A percentile compares a stretch with the other conserved stretches of the same genome.
Evolutionary conservation across 2,797 vertebrate species (phyloP).

Genomic region (Podargus strigoides): DNA sequence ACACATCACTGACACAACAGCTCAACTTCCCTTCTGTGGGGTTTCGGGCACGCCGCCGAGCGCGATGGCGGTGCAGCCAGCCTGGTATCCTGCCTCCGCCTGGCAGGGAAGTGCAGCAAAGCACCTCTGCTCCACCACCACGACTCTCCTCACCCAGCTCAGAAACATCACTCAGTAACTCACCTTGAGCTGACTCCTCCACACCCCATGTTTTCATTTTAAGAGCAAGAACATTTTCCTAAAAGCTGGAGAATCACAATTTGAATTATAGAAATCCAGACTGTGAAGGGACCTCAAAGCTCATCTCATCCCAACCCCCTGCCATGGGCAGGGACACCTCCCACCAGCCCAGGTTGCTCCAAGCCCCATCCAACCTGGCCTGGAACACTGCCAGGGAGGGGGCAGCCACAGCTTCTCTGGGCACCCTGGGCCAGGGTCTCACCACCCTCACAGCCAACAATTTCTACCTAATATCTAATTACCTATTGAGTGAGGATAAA

Average conservation of each 20-base stretch:
- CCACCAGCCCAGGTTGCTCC: no score
- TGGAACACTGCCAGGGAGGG: no score
- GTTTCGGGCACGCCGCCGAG: background rate
- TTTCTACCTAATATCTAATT: no score
- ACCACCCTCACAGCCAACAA: no score
- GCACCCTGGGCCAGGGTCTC: no score
- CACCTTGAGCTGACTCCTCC: background rate
- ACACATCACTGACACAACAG: background rate
- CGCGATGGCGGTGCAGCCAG: accelerated
- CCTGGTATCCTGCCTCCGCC: background rate
- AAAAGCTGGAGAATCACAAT: background rate
- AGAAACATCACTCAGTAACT: background rate
- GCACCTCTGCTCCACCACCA: background rate
- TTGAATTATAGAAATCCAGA: no score
- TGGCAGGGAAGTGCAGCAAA: background rate
- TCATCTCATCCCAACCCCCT: no score
- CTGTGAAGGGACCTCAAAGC: no score
- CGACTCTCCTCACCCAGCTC: background rate
- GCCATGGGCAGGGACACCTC: no score
- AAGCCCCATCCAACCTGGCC: no score
- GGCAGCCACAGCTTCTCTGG: no score
- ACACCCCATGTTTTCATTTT: background rate
- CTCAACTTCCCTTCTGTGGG: background rate
- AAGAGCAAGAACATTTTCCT: background rate
- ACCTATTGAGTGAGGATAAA: no score